Conservation (phyloP, 2,888 invertebrate species). For the Branchellion lobata region DNA sequence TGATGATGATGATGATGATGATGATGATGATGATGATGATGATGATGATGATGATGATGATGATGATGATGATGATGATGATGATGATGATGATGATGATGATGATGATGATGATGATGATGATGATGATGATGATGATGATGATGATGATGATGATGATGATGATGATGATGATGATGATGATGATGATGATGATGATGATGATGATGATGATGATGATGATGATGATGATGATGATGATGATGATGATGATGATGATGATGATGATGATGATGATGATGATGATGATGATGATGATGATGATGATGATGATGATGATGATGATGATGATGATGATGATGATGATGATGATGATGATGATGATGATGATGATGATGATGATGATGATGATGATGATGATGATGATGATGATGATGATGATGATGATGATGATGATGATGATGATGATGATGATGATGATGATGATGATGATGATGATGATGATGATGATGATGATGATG, state of each 20-base stretch:
- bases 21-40: slow-evolving; percentile 14
- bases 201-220: slow-evolving; percentile 9
- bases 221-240: slow-evolving; percentile 9
- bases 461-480: neutral
- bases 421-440: neutral
- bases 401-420: slow-evolving; percentile 2
- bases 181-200: slow-evolving; percentile 9
- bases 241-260: slow-evolving; percentile 9
- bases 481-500: slow-evolving; percentile 9
- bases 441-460: neutral
- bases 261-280: slow-evolving; percentile 9
- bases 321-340: neutral
- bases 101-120: slow-evolving; percentile 35
- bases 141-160: slow-evolving; percentile 3
- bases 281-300: slow-evolving; percentile 9
- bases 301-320: neutral
- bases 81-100: slow-evolving; percentile 35
- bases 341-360: neutral
- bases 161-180: neutral
- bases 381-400: slow-evolving; percentile 11
- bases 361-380: slow-evolving; percentile 24
- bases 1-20: slow-evolving; percentile 16
- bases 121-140: slow-evolving; percentile 21
- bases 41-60: slow-evolving; percentile 35
- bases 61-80: slow-evolving; percentile 31